Base-by-base conservation (phyloP, 2,113 vertebrate genomes). In the Stomatorhinus ivindoensis region DNA sequence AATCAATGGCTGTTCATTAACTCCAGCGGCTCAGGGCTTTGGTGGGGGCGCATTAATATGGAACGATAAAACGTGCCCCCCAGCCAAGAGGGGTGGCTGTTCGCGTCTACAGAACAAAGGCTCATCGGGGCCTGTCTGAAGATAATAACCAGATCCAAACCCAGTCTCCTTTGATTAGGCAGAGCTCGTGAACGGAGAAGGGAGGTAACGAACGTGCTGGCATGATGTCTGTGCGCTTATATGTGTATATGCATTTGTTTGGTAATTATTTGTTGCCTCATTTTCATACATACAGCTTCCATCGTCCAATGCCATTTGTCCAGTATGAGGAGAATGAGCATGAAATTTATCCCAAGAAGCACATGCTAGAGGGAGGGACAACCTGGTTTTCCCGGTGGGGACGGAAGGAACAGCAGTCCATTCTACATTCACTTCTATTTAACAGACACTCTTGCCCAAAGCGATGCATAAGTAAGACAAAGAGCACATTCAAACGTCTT, bases 1-100 rank as follows among this genome's bases (percentile, higher is more conserved):
- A 86, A 89, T 48, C 83, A 35, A 27, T 44, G 19, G 27, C 44
- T 19, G 55, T 65, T 89, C 89, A 89, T 89, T 89, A 89, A 61
- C 55, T 50, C 17, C 44, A 17, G n/a, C 44, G 2, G 42, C 61
- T 15, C n/a, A 9, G 44, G 39, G 39, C 48, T 27, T 48, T 50
- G 13, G 53, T 5, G 73, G 76, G 44, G 50, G 51, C 0, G 50
- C 31, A 61, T 84, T 61, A 84, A 83, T 61, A 85, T 47, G 21
- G 88, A 47, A 50, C 69, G 73, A 24, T 87, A 27, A 61, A 51
- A 55, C 2, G n/a, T 87, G 46, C 85, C 50, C 61, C 48, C 46
- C 17, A 50, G 50, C 50, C 39, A 10, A 55, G 61, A 69, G 58
- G 58, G 44, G 17, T 31, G 27, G 84, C 55, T 44, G 55, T 58